These are phyloP conservation scores for Elmis aenea DNA, from an alignment of 2,888 invertebrate species.

Conservation along the genomic window DNA sequence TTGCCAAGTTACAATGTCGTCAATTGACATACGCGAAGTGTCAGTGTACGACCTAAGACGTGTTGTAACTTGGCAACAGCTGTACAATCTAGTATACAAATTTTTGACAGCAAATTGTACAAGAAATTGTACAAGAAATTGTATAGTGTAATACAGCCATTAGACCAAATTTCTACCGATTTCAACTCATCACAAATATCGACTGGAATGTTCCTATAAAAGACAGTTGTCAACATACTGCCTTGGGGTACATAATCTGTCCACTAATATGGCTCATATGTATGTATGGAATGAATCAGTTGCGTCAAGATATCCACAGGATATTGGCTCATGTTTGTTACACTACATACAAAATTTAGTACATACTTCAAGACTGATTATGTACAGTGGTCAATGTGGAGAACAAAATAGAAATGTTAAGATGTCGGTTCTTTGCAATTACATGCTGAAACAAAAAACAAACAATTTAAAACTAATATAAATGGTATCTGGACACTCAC, in stretches of 20 bases:
- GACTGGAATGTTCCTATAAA: conserved; percentile 19
- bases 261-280: conserved; percentile 11
- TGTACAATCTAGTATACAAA: too few species aligned
- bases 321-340: conserved; percentile 30
- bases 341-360: conserved; percentile 22
- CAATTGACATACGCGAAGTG: too few species aligned
- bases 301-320: conserved; percentile 31
- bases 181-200: background rate
- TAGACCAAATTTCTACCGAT: background rate
- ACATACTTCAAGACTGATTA: conserved; percentile 24
- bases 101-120: too few species aligned
- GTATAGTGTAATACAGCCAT: too few species aligned
- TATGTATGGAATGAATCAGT: conserved; percentile 27
- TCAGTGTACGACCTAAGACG: too few species aligned
- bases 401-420: conserved; percentile 32
- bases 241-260: conserved; percentile 20
- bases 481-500: conserved; percentile 28
- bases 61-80: too few species aligned
- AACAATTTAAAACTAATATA: conserved; percentile 27
- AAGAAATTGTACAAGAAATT: too few species aligned
- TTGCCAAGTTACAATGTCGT: too few species aligned
- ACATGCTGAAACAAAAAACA: conserved; percentile 20
- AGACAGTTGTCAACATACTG: conserved; percentile 26
- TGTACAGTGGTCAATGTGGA: conserved; percentile 21
- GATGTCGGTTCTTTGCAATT: conserved; percentile 23